Conservation (phyloP, 2,888 invertebrate genomes). For the Acanthococcus lagerstroemiae region DNA sequence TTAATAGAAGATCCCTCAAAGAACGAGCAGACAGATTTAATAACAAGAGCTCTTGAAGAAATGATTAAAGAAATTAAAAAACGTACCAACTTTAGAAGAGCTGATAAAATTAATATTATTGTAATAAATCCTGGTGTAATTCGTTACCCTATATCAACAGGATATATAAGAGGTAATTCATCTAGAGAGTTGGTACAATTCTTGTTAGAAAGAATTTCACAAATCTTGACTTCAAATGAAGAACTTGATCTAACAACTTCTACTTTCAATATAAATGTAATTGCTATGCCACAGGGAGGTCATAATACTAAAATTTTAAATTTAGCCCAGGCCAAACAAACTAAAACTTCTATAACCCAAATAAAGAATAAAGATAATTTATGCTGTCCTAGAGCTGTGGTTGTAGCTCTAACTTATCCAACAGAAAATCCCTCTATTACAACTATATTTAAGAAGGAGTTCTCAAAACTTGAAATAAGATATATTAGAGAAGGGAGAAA, state of each 20-base stretch:
- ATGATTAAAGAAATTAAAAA: slow-evolving; percentile 13
- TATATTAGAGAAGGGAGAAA: too few relatives aligned
- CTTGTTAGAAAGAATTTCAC: slow-evolving; percentile 3
- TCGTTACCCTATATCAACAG: slow-evolving; percentile 14
- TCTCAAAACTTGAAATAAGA: too few relatives aligned
- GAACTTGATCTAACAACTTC: slow-evolving; percentile 15
- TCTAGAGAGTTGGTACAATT: neutral
- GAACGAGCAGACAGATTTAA: slow-evolving; percentile 5
- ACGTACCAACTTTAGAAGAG: slow-evolving; percentile 5
- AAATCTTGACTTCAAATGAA: slow-evolving; percentile 25
- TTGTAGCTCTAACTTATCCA: too few relatives aligned
- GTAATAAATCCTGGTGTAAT: slow-evolving; percentile 1
- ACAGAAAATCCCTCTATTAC: too few relatives aligned
- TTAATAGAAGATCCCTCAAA: slow-evolving; percentile 2
- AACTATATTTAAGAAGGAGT: too few relatives aligned
- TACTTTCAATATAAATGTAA: slow-evolving; percentile 5
- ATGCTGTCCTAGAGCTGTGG: too few relatives aligned
- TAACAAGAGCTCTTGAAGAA: slow-evolving; percentile 21
- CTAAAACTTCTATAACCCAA: slow-evolving; percentile 20
- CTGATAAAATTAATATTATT: slow-evolving; percentile 3
- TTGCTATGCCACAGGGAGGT: neutral
- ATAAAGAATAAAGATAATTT: too few relatives aligned
- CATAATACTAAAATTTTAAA: slow-evolving; percentile 13
- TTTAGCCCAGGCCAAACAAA: slow-evolving; percentile 16
- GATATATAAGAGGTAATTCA: neutral